These are phyloP conservation scores for Epiblema foenella DNA, from an alignment of 2,888 invertebrate genomes.

Conservation along the genomic window DNA sequence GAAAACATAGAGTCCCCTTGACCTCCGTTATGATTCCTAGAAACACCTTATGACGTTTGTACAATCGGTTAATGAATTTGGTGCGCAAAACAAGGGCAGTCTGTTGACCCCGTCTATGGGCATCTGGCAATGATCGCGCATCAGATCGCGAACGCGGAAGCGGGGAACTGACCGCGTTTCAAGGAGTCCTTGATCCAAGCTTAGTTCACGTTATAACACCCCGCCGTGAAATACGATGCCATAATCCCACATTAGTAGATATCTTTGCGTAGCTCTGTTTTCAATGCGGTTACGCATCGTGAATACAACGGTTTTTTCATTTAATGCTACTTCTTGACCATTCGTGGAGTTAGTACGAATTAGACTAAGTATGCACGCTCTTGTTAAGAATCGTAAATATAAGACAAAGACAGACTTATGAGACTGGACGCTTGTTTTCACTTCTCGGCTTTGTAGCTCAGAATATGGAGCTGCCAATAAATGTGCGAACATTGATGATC, in stretches of 20 bases:
- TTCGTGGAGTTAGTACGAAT: constrained; percentile 24
- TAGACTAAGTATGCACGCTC: constrained; percentile 5
- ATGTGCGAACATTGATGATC: background rate
- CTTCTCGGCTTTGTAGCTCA: background rate
- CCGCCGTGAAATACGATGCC: constrained; percentile 38
- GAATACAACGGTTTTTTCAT: constrained; percentile 41
- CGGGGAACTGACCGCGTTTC: constrained; percentile 79
- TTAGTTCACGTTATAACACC: constrained; percentile 40
- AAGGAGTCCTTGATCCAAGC: constrained; percentile 56
- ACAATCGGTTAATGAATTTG: constrained; percentile 69
- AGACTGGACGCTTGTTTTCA: background rate
- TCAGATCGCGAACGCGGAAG: constrained; percentile 72
- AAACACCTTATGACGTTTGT: constrained; percentile 56
- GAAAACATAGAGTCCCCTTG: constrained; percentile 63
- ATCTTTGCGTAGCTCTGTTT: constrained; percentile 34
- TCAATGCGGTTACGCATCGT: constrained; percentile 42
- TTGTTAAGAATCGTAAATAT: background rate
- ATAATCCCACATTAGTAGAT: constrained; percentile 36
- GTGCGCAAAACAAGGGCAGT: constrained; percentile 82
- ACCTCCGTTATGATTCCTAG: constrained; percentile 58
- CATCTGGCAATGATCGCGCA: constrained; percentile 82
- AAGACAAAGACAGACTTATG: background rate
- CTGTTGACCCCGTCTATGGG: constrained; percentile 83
- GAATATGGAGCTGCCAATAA: background rate
- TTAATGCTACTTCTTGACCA: constrained; percentile 36